These are phyloP conservation scores for Xiphorhynchus erythropygius DNA, from an alignment of 2,797 vertebrate species.

Conservation along the genomic window DNA sequence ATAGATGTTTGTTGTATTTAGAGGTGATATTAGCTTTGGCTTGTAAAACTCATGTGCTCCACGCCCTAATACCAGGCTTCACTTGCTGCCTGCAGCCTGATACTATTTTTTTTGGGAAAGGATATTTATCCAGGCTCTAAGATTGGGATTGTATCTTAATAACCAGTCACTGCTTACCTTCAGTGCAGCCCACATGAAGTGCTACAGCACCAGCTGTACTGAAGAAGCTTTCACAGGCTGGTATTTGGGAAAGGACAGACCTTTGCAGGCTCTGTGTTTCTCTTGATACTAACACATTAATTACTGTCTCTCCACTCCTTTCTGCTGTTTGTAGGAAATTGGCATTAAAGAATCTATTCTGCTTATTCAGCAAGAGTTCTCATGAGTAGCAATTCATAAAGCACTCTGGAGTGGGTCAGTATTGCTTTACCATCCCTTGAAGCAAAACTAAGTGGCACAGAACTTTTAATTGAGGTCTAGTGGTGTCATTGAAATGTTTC, in stretches of 20 bases:
- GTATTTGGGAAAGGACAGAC: slow-evolving; percentile 2
- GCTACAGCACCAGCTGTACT: background rate
- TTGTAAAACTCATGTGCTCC: background rate
- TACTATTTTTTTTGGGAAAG: background rate
- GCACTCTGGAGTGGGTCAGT: background rate
- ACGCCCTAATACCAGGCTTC: background rate
- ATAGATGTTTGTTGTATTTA: background rate
- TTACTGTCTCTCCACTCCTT: slow-evolving; percentile 19
- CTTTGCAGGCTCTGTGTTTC: background rate
- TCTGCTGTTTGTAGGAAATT: background rate
- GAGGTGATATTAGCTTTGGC: background rate
- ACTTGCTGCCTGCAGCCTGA: background rate
- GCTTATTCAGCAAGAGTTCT: slow-evolving; percentile 47
- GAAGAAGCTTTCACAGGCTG: background rate
- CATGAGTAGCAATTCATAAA: background rate
- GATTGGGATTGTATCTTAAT: background rate
- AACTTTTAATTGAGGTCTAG: slow-evolving; percentile 53
- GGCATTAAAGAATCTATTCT: slow-evolving; percentile 18
- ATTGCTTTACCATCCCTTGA: background rate
- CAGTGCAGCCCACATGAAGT: background rate
- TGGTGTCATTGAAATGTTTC: background rate
- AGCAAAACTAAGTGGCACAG: background rate
- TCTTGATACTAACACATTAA: slow-evolving; percentile 5
- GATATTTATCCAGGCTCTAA: background rate
- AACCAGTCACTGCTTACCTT: background rate